Percentiles rank a stretch among this genome's conserved stretches.
Conservation (phyloP, 2,797 vertebrate genomes). For the Parauchenoglanis ngamensis region DNA sequence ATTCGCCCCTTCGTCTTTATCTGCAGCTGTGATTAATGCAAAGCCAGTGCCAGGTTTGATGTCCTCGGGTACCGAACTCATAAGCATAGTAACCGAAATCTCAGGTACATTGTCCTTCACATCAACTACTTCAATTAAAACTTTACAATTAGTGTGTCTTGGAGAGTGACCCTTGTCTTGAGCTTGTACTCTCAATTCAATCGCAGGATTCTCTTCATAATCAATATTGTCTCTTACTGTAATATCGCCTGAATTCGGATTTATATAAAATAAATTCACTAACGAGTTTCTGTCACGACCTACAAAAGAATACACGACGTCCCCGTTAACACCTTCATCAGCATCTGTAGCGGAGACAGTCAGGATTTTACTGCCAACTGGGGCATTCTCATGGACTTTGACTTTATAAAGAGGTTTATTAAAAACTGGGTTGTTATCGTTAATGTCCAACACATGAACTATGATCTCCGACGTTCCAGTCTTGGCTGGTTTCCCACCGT, state of each 20-base stretch:
- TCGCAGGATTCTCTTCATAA: conserved; percentile 27
- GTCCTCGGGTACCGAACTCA: conserved; percentile 24
- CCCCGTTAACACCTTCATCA: conserved; percentile 55
- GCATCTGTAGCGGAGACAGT: conserved; percentile 36
- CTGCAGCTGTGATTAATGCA: conserved; percentile 33
- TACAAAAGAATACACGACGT: conserved; percentile 43
- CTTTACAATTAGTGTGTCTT: conserved; percentile 32
- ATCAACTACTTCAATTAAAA: conserved; percentile 43
- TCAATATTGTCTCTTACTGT: conserved; percentile 18
- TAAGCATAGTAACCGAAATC: conserved; percentile 30
- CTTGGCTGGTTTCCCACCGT: conserved; percentile 53
- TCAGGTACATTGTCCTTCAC: conserved; percentile 40
- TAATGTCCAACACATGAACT: conserved; percentile 48
- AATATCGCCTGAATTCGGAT: conserved; percentile 20
- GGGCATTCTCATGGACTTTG: conserved; percentile 38
- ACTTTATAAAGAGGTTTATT: conserved; percentile 51
- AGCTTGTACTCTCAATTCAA: conserved; percentile 34
- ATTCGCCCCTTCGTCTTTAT: conserved; percentile 35
- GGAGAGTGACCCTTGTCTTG: conserved; percentile 1
- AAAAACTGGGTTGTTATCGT: conserved; percentile 57
- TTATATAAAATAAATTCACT: conserved; percentile 15
- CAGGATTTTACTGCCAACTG: background rate
- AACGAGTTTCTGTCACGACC: background rate
- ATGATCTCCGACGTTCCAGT: conserved; percentile 47
- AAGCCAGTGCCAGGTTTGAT: conserved; percentile 29